Evolutionary conservation across 2,888 invertebrate species (phyloP).

Genomic region (Quadroppia sp.): DNA sequence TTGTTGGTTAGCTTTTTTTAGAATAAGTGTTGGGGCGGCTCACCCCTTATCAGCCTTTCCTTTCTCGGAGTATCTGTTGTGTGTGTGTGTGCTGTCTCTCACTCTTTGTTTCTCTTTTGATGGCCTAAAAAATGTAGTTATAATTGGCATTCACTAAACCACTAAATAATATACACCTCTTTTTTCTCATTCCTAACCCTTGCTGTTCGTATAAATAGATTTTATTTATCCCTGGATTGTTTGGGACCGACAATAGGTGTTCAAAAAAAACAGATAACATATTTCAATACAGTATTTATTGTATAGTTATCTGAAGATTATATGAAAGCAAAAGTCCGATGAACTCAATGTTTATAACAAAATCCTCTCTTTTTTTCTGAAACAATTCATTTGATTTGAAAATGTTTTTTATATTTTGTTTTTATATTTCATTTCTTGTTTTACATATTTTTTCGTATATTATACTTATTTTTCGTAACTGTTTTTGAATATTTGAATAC

Average conservation of each 20-base stretch:
- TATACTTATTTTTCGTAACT: too few relatives aligned
- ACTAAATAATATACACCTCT: neutral
- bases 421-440: neutral
- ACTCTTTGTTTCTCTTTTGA: neutral
- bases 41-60: neutral
- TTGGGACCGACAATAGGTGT: neutral
- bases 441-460: too few relatives aligned
- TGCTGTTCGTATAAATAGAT: neutral
- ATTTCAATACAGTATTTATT: too few relatives aligned
- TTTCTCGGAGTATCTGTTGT: neutral
- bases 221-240: neutral
- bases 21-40: neutral
- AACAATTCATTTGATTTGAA: neutral
- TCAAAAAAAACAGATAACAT: neutral
- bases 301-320: too few relatives aligned
- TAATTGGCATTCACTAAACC: conserved; percentile 7
- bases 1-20: neutral
- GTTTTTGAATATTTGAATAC: too few relatives aligned
- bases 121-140: conserved; percentile 23
- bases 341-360: neutral
- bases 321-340: conserved; percentile 8
- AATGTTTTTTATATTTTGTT: neutral
- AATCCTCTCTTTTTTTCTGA: neutral
- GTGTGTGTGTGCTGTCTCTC: neutral
- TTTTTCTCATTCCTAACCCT: neutral